Conservation (phyloP, 2,888 invertebrate genomes). For the Stegophylla sp. region DNA sequence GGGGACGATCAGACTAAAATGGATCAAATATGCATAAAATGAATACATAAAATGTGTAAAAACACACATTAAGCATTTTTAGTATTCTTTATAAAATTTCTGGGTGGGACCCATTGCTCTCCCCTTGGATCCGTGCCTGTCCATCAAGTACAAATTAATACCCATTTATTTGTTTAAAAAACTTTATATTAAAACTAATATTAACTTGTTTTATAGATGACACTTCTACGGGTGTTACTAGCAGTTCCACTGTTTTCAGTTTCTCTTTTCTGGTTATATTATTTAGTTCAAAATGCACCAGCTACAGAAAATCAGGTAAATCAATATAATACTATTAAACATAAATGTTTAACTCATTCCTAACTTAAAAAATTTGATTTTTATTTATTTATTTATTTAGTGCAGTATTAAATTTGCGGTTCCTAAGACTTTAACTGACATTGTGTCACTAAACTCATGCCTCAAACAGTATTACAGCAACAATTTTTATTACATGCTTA, state of each 20-base stretch:
- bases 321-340: neutral
- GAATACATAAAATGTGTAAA: too few relatives aligned
- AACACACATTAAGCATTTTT: too few relatives aligned
- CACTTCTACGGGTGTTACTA: conserved; percentile 2
- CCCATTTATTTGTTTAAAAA: too few relatives aligned
- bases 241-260: conserved; percentile 27
- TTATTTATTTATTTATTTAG: neutral
- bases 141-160: too few relatives aligned
- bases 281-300: conserved; percentile 25
- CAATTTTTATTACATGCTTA: conserved; percentile 23
- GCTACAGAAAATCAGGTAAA: conserved; percentile 37
- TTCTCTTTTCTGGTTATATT: conserved; percentile 19
- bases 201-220: conserved; percentile 34
- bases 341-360: neutral
- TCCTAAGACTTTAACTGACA: conserved; percentile 22
- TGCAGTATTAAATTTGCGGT: conserved; percentile 24
- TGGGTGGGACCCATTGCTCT: too few relatives aligned
- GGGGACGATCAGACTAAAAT: too few relatives aligned
- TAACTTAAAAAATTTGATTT: neutral
- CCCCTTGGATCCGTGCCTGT: too few relatives aligned
- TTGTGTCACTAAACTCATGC: conserved; percentile 22
- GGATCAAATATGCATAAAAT: too few relatives aligned
- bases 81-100: too few relatives aligned
- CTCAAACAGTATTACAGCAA: conserved; percentile 22
- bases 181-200: too few relatives aligned